Percentiles rank a stretch among this genome's conserved stretches.
phyloP scores from a whole-genome alignment of 2,797 vertebrate genomes.

The Molothrus aeneus region DNA sequence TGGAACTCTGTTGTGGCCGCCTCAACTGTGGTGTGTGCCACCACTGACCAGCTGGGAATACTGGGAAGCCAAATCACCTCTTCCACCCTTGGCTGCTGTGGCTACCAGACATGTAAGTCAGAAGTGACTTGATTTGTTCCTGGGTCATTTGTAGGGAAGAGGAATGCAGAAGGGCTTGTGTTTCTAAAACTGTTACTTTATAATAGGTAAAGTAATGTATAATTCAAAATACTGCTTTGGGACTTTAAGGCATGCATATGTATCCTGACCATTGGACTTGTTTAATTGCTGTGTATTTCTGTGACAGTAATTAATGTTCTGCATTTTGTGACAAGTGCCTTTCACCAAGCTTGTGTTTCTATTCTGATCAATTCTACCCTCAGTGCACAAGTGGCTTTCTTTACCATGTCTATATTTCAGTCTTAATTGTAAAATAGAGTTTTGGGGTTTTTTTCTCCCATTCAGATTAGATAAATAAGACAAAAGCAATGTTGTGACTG shows the following conservation, averaged over 20 bases:
- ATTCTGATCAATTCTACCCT: background rate
- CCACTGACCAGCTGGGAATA: background rate
- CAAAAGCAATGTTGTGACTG: background rate
- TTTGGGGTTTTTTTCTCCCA: fast-evolving
- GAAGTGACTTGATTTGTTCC: background rate
- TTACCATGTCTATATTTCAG: background rate
- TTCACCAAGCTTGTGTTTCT: background rate
- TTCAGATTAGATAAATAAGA: background rate
- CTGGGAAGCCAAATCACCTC: background rate
- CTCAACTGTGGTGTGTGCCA: background rate
- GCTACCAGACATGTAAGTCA: background rate
- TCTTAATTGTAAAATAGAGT: background rate
- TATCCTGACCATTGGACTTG: no score
- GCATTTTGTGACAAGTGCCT: background rate
- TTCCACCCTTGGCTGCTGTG: background rate
- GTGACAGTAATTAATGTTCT: background rate
- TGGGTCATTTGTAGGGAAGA: background rate
- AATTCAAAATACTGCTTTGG: no score
- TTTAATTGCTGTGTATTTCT: background rate
- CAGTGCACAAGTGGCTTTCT: background rate
- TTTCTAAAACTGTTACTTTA: background rate
- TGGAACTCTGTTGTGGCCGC: no score
- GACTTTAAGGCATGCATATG: no score
- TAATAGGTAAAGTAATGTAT: no score
- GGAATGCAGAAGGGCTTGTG: background rate